These are phyloP conservation scores for Drosophila mulleri DNA, from an alignment of 2,888 invertebrate genomes.

Conservation along the genomic window DNA sequence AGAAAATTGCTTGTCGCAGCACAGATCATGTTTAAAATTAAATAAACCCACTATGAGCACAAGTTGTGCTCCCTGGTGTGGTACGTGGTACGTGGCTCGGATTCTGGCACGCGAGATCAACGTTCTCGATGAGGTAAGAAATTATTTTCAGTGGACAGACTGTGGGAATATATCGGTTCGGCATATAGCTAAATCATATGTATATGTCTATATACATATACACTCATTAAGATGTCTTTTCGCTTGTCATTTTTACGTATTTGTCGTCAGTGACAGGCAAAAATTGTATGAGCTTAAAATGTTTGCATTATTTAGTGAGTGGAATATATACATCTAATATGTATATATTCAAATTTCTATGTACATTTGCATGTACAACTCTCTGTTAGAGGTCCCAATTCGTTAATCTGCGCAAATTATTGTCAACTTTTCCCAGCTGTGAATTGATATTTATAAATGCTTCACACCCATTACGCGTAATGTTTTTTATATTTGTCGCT, in stretches of 20 bases:
- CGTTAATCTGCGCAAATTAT: not conserved
- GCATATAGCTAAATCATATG: slow-evolving; percentile 4
- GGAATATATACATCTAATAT: not conserved
- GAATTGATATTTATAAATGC: not conserved
- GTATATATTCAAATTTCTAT: not conserved
- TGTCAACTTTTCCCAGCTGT: not conserved
- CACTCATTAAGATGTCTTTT: slow-evolving; percentile 18
- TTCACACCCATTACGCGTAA: slow-evolving; percentile 58
- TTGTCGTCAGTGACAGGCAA: slow-evolving; percentile 32
- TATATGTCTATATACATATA: not conserved
- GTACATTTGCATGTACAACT: not conserved
- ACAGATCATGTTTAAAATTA: slow-evolving; percentile 54
- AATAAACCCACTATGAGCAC: slow-evolving; percentile 34
- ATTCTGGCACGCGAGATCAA: slow-evolving; percentile 57
- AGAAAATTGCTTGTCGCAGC: slow-evolving; percentile 17
- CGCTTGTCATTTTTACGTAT: slow-evolving; percentile 25
- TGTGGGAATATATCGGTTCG: slow-evolving; percentile 2
- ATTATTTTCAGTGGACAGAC: slow-evolving; percentile 42
- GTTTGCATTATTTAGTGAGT: slow-evolving; percentile 7
- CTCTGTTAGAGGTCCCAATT: not conserved
- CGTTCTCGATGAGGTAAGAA: slow-evolving; percentile 57
- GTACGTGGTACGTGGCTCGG: slow-evolving; percentile 16
- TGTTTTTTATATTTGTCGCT: slow-evolving; percentile 44
- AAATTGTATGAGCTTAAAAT: slow-evolving; percentile 6
- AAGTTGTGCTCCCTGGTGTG: slow-evolving; percentile 34